phyloP scores from a whole-genome alignment of 1,140 invertebrate genomes.

The Grapholita molesta region DNA sequence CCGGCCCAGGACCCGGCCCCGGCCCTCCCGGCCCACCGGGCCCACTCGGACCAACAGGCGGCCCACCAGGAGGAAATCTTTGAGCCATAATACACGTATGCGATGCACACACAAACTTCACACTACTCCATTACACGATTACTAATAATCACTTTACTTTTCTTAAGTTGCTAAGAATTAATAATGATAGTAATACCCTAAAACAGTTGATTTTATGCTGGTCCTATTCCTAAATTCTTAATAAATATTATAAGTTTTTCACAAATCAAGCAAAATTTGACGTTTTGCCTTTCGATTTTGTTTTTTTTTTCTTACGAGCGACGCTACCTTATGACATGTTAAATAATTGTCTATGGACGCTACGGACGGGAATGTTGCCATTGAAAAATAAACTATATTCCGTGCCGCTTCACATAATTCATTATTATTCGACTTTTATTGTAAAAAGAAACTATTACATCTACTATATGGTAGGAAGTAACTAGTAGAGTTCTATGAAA shows the following conservation, averaged over 20 bases:
- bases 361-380: not conserved
- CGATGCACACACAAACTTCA: not conserved
- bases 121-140: not conserved
- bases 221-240: not conserved
- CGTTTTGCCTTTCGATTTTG: not conserved
- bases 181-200: not conserved
- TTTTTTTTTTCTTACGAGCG: not conserved
- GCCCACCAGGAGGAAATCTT: constrained; percentile 46
- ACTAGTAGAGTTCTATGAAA: too few species aligned
- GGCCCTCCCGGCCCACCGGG: not conserved
- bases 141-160: not conserved
- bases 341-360: too few species aligned
- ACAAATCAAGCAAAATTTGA: not conserved
- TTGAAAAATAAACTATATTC: too few species aligned
- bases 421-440: too few species aligned
- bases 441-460: too few species aligned
- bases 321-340: too few species aligned
- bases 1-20: constrained; percentile 29
- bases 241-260: not conserved
- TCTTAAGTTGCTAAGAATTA: not conserved
- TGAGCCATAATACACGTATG: constrained; percentile 46
- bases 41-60: not conserved
- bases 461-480: too few species aligned
- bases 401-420: too few species aligned
- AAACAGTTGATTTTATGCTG: not conserved